phyloP scores from a whole-genome alignment of 2,797 vertebrate genomes.

The Taenioides sp. region DNA sequence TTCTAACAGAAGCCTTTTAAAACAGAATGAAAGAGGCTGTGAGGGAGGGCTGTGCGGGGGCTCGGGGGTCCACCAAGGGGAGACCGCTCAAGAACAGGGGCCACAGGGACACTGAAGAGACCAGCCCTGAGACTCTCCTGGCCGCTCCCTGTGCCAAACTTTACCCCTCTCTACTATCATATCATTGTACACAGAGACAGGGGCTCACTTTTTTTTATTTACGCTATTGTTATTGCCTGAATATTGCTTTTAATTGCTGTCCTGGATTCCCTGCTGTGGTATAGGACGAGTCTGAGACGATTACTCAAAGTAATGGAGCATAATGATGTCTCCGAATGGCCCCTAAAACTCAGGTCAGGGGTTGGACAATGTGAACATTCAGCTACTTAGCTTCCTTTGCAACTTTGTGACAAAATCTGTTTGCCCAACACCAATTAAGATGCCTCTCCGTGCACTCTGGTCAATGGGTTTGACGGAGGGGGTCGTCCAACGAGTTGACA shows the following conservation, averaged over 20 bases:
- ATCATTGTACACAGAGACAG: slow-evolving; percentile 79
- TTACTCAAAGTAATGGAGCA: slow-evolving; percentile 84
- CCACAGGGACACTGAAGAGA: slow-evolving; percentile 34
- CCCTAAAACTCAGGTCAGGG: slow-evolving; percentile 78
- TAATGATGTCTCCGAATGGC: slow-evolving; percentile 78
- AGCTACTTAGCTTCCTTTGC: slow-evolving; percentile 89
- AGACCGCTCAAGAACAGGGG: slow-evolving; percentile 33
- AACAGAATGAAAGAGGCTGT: slow-evolving; percentile 70
- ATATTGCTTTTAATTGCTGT: slow-evolving; percentile 84
- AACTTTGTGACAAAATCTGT: slow-evolving; percentile 87
- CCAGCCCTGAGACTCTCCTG: slow-evolving; percentile 39
- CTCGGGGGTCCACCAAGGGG: slow-evolving; percentile 40
- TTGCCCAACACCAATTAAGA: slow-evolving; percentile 89
- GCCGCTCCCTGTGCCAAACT: slow-evolving; percentile 62
- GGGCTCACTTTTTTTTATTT: slow-evolving; percentile 78
- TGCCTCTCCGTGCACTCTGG: slow-evolving; percentile 75
- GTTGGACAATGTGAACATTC: slow-evolving; percentile 87
- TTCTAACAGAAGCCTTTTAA: slow-evolving; percentile 75
- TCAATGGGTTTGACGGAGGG: slow-evolving; percentile 84
- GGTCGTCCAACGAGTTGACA: slow-evolving; percentile 81
- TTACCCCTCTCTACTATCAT: slow-evolving; percentile 80
- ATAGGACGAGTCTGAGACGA: slow-evolving; percentile 79
- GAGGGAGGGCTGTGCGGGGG: slow-evolving; percentile 43
- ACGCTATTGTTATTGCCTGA: slow-evolving; percentile 74
- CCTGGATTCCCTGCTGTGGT: slow-evolving; percentile 75